phyloP scores from a whole-genome alignment of 2,113 vertebrate species.

The Rhinoderma darwinii region DNA sequence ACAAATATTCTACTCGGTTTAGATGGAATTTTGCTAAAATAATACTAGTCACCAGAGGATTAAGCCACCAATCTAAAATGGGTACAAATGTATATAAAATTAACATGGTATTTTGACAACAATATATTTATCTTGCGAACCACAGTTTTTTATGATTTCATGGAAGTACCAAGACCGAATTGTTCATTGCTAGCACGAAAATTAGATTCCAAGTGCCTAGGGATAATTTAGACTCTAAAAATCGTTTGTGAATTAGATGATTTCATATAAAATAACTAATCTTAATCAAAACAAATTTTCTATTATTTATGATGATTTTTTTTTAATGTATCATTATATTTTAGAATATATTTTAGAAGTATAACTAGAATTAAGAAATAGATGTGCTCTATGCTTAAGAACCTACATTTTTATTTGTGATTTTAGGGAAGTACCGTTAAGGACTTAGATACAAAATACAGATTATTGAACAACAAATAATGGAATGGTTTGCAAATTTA shows the following conservation, averaged over 20 bases:
- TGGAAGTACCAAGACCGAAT: not conserved
- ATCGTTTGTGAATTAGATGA: not conserved
- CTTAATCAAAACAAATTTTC: too few relatives aligned
- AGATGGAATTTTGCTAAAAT: conserved; percentile 49
- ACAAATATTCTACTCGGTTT: conserved; percentile 52
- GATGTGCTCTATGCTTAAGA: not conserved
- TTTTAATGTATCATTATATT: not conserved
- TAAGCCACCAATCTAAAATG: conserved; percentile 36
- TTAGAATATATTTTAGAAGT: not conserved
- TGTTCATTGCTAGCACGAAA: not conserved
- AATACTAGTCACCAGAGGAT: conserved; percentile 45
- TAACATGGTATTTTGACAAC: conserved; percentile 8
- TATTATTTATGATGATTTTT: too few relatives aligned
- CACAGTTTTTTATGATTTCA: conserved; percentile 4
- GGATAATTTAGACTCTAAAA: not conserved
- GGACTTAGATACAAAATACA: not conserved
- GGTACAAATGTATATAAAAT: conserved; percentile 36
- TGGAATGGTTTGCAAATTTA: too few relatives aligned
- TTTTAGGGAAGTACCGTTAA: not conserved
- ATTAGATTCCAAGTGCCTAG: not conserved
- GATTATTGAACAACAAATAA: not conserved
- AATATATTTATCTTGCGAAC: conserved; percentile 14
- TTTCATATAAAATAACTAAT: too few relatives aligned
- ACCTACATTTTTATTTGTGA: not conserved
- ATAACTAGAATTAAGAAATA: not conserved